phyloP scores from a whole-genome alignment of 2,797 vertebrate genomes.

The Mormyrus proboscirostris region DNA sequence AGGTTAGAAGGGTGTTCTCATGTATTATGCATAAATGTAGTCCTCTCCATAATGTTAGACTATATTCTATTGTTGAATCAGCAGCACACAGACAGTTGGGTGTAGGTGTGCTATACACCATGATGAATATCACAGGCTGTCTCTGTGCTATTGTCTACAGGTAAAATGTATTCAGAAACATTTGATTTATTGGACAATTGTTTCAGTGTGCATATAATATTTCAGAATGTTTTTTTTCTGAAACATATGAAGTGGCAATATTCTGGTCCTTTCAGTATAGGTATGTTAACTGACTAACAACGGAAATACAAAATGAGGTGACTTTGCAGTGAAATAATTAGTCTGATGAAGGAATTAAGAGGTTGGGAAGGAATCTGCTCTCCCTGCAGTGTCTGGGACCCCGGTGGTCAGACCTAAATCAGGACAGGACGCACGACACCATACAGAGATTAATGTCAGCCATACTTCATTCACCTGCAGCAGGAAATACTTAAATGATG shows the following conservation, averaged over 20 bases:
- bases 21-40: slow-evolving; percentile 3
- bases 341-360: background rate
- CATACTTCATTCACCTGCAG: slow-evolving; percentile 13
- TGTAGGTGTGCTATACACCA: slow-evolving; percentile 5
- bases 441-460: slow-evolving; percentile 5
- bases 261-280: background rate
- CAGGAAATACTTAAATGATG: slow-evolving; percentile 14
- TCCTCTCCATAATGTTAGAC: background rate
- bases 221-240: background rate
- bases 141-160: background rate
- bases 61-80: slow-evolving; percentile 9
- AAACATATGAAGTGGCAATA: background rate
- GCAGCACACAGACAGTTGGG: background rate
- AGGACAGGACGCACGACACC: background rate
- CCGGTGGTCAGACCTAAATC: background rate
- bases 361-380: background rate
- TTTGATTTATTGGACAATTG: slow-evolving; percentile 8
- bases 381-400: background rate
- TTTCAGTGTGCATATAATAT: background rate
- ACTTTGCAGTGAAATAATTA: slow-evolving; percentile 6
- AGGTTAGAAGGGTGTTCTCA: background rate
- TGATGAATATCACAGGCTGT: background rate
- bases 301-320: background rate
- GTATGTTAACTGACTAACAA: background rate
- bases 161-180: slow-evolving; percentile 4